A percentile compares a stretch with the other conserved stretches of the same genome.
Evolutionary conservation across 2,113 vertebrate species (phyloP).

Genomic region (Anolis sagrei): DNA sequence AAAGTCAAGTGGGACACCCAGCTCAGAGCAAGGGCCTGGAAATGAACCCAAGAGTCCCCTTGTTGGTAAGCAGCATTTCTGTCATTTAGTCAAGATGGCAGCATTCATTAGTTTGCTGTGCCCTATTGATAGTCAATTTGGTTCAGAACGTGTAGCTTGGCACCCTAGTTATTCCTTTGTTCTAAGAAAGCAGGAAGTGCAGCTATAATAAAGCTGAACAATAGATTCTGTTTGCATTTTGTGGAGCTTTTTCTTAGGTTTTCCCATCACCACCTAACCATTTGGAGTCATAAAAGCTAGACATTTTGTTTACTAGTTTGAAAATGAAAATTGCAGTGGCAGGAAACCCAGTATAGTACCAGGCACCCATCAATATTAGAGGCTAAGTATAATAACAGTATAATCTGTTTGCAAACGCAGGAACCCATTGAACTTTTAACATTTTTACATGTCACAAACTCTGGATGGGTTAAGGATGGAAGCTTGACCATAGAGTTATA

Average conservation of each 20-base stretch:
- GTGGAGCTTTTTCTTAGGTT: neutral
- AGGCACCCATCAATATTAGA: neutral
- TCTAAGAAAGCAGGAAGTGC: neutral
- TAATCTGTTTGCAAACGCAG: too few relatives aligned
- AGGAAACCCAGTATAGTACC: neutral
- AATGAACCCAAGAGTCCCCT: constrained; percentile 38
- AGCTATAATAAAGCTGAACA: neutral
- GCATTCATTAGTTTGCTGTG: too few relatives aligned
- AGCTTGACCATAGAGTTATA: too few relatives aligned
- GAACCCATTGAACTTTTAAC: neutral
- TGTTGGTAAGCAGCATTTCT: neutral
- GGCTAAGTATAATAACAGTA: neutral
- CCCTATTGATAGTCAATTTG: neutral
- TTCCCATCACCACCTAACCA: neutral
- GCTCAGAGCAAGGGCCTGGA: neutral
- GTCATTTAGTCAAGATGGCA: neutral
- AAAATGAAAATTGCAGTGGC: neutral
- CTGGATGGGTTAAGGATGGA: neutral
- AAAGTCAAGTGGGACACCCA: neutral
- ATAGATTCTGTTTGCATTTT: too few relatives aligned
- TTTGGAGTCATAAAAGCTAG: neutral
- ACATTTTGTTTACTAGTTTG: neutral
- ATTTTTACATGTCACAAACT: neutral
- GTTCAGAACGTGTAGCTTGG: neutral
- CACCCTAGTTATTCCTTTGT: too few relatives aligned